phyloP scores from a whole-genome alignment of 2,888 invertebrate species.

The Lochmaea crataegi region DNA sequence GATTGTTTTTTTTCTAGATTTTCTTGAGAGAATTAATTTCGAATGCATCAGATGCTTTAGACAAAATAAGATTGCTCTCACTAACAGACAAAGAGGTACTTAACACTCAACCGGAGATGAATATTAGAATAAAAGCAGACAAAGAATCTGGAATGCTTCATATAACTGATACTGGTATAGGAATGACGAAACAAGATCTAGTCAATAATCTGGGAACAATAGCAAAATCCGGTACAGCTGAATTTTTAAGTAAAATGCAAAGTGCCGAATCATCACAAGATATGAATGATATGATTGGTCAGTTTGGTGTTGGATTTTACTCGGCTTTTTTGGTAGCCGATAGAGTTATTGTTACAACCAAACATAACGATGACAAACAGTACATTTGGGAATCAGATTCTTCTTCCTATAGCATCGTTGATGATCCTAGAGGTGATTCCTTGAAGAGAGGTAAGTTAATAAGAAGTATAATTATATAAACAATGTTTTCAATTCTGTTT shows the following conservation, averaged over 20 bases:
- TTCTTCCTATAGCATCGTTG: slow-evolving; percentile 84
- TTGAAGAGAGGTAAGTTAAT: slow-evolving; percentile 76
- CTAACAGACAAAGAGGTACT: slow-evolving; percentile 87
- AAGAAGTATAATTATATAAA: no score
- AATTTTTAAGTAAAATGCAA: slow-evolving; percentile 93
- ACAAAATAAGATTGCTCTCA: slow-evolving; percentile 95
- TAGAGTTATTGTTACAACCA: slow-evolving; percentile 93
- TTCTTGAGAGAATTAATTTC: slow-evolving; percentile 98
- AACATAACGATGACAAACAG: slow-evolving; percentile 93
- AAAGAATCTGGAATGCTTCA: slow-evolving; percentile 91
- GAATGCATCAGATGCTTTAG: slow-evolving; percentile 98
- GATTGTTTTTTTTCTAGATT: slow-evolving; percentile 71
- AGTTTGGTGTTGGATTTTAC: slow-evolving; percentile 99
- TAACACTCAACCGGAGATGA: slow-evolving; percentile 82
- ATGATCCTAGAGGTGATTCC: slow-evolving; percentile 94
- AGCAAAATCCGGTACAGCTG: slow-evolving; percentile 92
- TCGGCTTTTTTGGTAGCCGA: slow-evolving; percentile 97
- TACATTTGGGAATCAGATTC: slow-evolving; percentile 99
- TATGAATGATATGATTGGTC: slow-evolving; percentile 97
- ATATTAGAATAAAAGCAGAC: slow-evolving; percentile 93
- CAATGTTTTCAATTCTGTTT: not conserved
- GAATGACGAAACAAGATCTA: slow-evolving; percentile 95
- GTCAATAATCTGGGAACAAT: slow-evolving; percentile 88
- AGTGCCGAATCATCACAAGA: slow-evolving; percentile 76
- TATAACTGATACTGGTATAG: slow-evolving; percentile 96